phyloP scores from a whole-genome alignment of 2,797 vertebrate genomes.

The Myotis daubentonii region DNA sequence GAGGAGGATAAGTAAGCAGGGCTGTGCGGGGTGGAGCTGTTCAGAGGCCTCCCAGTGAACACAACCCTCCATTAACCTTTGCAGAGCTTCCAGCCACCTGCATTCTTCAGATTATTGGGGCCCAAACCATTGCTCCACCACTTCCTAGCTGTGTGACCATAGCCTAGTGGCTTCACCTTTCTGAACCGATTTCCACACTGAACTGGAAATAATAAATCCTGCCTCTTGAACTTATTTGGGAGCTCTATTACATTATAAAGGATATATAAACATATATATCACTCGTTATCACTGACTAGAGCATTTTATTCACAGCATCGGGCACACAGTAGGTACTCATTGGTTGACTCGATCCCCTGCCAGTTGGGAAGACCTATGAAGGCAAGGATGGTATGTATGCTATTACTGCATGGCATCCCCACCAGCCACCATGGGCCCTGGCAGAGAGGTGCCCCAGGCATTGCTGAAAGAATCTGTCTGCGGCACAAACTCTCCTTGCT shows the following conservation, averaged over 20 bases:
- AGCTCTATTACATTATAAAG: background rate
- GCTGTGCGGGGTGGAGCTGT: conserved; percentile 38
- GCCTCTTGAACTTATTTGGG: conserved; percentile 13
- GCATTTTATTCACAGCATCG: background rate
- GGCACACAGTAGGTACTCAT: conserved; percentile 41
- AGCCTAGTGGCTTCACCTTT: conserved; percentile 48
- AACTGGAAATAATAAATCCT: conserved; percentile 43
- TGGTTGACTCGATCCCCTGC: background rate
- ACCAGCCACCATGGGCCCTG: background rate
- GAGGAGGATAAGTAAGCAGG: background rate
- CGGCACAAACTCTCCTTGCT: conserved; percentile 30
- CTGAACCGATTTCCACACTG: background rate
- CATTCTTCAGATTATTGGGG: background rate
- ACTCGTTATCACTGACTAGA: background rate
- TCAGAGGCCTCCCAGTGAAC: conserved; percentile 57
- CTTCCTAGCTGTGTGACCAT: conserved; percentile 51
- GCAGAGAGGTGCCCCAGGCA: conserved; percentile 19
- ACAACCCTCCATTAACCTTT: conserved; percentile 58
- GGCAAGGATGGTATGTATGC: background rate
- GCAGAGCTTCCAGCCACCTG: conserved; percentile 51
- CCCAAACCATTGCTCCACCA: conserved; percentile 41
- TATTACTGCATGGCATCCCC: background rate
- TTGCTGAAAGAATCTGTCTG: background rate
- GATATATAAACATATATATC: too few species aligned
- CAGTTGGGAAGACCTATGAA: background rate